Conservation (phyloP, 2,113 vertebrate species). For the Percina caprodes region DNA sequence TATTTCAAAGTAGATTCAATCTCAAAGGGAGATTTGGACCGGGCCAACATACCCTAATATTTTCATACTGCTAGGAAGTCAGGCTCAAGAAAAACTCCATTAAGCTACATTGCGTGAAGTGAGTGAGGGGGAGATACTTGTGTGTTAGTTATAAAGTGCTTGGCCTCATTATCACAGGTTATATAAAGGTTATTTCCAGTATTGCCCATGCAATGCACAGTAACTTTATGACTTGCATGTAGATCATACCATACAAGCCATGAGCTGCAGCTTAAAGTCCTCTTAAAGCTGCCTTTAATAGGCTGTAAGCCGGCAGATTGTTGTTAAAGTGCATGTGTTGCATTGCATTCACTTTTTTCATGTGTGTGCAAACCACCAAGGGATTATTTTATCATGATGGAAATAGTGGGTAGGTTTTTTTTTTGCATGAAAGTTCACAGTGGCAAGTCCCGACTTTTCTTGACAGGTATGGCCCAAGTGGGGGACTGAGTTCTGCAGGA, state of each 20-base stretch:
- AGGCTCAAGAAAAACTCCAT: conserved; percentile 22
- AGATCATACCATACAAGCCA: conserved; percentile 23
- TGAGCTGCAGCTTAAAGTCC: conserved; percentile 21
- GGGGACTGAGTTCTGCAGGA: no score
- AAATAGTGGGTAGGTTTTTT: not conserved
- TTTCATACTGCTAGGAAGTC: conserved; percentile 12
- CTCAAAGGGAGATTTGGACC: conserved; percentile 22
- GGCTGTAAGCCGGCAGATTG: not conserved
- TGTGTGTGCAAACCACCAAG: not conserved
- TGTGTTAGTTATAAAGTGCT: not conserved
- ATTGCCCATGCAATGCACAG: not conserved
- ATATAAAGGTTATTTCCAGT: conserved; percentile 19
- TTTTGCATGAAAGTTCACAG: not conserved
- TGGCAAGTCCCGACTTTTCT: not conserved
- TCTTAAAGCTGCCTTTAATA: conserved; percentile 8
- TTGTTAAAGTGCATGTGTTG: conserved; percentile 3
- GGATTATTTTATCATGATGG: not conserved
- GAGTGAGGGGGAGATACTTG: not conserved
- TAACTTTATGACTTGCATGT: conserved; percentile 3
- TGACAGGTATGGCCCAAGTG: no score
- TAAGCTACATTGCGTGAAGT: conserved; percentile 6
- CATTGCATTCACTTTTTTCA: not conserved
- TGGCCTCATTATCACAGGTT: conserved; percentile 7
- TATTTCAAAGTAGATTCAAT: conserved; percentile 41
- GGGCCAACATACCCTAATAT: conserved; percentile 1